Base-by-base conservation (phyloP, 2,797 vertebrate genomes). In the Lutjanus campechanus region DNA sequence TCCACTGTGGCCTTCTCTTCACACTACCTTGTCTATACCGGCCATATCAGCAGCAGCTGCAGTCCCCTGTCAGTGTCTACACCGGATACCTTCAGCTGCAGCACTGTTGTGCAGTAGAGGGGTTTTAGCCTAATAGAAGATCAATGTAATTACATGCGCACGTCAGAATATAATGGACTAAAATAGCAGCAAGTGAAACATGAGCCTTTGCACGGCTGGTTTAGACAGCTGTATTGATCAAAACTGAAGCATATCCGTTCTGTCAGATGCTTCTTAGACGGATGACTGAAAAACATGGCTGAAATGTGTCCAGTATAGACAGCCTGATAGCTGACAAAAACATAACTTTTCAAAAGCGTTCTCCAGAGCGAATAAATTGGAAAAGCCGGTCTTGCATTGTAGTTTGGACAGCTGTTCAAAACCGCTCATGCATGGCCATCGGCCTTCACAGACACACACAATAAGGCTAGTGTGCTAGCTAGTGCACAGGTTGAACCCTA, bases 21-120 rank as follows among this genome's bases (percentile, higher is more conserved):
- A 69, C 59, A 59, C 50, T 65, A 22, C 47, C 29, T 69, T 1
- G 1, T 58, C 41, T 60, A 5, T 16, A 36, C 11, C 3, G n/a
- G 11, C 25, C 40, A 17, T 68, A 8, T 29, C 20, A 17, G 20
- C 43, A 15, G 8, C 59, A 36, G 47, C 73, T 15, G 11, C 63
- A 36, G 20, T 53, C 53, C 7, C 20, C 11, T 41, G 19, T 61
- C 59, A 10, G 0, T 5, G 11, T 25, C 25, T 11, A 2, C 50
- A 36, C 60, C 50, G 58, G 41, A 60, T 36, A n/a, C 40, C 41
- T 58, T 67, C 46, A 51, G 60, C 36, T 54, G 43, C 36, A 73
- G 44, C 5, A 8, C 46, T 51, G 44, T 20, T 55, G 5, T 40
- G 51, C 72, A 60, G 36, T 36, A 9, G 2, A 20, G n/a, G 50